Conservation (phyloP, 2,888 invertebrate species). For the Acheta domesticus region DNA sequence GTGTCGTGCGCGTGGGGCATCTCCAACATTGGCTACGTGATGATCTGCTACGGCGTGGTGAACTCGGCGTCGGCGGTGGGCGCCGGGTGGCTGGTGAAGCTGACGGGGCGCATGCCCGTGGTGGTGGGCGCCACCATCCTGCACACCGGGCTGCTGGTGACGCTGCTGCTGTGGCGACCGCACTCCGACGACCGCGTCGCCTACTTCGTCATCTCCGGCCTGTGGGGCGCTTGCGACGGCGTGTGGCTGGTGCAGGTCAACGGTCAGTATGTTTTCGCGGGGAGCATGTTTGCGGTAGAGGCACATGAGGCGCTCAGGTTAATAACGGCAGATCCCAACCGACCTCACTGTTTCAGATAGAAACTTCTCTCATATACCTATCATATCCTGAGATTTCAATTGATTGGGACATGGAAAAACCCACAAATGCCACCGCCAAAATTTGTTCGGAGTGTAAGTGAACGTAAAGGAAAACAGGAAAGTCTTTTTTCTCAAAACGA, state of each 20-base stretch:
- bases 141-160: slow-evolving; percentile 66
- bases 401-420: too few species aligned
- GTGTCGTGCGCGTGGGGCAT: slow-evolving; percentile 86
- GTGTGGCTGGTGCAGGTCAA: slow-evolving; percentile 91
- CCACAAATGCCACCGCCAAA: too few species aligned
- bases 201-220: slow-evolving; percentile 74
- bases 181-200: slow-evolving; percentile 61
- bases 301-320: too few species aligned
- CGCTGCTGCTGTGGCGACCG: slow-evolving; percentile 70
- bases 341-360: too few species aligned
- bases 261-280: slow-evolving; percentile 55
- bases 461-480: too few species aligned
- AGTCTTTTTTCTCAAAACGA: too few species aligned
- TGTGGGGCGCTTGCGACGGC: slow-evolving; percentile 88
- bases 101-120: slow-evolving; percentile 75
- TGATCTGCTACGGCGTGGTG: slow-evolving; percentile 88
- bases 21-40: slow-evolving; percentile 86
- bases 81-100: slow-evolving; percentile 73
- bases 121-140: slow-evolving; percentile 70
- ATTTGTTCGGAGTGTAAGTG: too few species aligned
- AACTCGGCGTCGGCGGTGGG: slow-evolving; percentile 82
- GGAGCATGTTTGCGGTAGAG: too few species aligned
- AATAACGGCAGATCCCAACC: too few species aligned
- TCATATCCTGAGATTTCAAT: too few species aligned
- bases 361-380: too few species aligned